Conservation (phyloP, 2,888 invertebrate genomes). For the Hirtodrosophila histrioides region DNA sequence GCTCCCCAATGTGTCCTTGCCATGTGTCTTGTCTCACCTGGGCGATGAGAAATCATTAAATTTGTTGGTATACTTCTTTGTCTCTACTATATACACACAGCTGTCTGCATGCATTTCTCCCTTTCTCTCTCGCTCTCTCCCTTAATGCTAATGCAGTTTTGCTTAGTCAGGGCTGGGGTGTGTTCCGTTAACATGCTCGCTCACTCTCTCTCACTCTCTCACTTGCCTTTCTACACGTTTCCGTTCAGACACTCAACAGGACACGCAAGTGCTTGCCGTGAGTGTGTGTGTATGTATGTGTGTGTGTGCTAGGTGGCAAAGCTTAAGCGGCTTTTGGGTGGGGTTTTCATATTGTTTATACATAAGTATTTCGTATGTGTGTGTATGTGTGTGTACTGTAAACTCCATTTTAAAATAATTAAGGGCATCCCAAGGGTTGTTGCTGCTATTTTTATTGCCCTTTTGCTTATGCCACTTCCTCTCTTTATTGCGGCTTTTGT, state of each 20-base stretch:
- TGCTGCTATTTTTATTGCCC: conserved; percentile 52
- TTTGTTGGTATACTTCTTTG: conserved; percentile 78
- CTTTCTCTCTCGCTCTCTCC: conserved; percentile 9
- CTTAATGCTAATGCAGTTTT: conserved; percentile 46
- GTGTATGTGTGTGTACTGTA: conserved; percentile 44
- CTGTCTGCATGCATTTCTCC: conserved; percentile 52
- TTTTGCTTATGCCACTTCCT: conserved; percentile 38
- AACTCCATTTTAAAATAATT: conserved; percentile 70
- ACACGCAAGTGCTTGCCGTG: conserved; percentile 61
- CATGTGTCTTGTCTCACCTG: conserved; percentile 55
- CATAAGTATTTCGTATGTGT: not conserved
- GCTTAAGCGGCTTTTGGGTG: conserved; percentile 52
- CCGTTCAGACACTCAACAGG: conserved; percentile 60
- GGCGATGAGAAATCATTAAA: conserved; percentile 75
- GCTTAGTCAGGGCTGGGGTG: conserved; percentile 52
- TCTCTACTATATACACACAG: conserved; percentile 50
- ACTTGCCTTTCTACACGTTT: conserved; percentile 44
- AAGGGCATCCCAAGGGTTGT: conserved; percentile 63
- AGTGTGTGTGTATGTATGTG: conserved; percentile 8
- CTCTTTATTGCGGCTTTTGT: conserved; percentile 41
- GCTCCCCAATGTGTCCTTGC: conserved; percentile 46
- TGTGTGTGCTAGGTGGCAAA: conserved; percentile 46
- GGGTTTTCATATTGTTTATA: conserved; percentile 35
- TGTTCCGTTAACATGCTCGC: conserved; percentile 59
- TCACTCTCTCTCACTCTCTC: conserved; percentile 21